Percentiles rank a stretch among this genome's conserved stretches.
Evolutionary conservation across 64 coral and sea anemone species (phyloP).

Genomic region (Hydrozoanthus tunicans): DNA sequence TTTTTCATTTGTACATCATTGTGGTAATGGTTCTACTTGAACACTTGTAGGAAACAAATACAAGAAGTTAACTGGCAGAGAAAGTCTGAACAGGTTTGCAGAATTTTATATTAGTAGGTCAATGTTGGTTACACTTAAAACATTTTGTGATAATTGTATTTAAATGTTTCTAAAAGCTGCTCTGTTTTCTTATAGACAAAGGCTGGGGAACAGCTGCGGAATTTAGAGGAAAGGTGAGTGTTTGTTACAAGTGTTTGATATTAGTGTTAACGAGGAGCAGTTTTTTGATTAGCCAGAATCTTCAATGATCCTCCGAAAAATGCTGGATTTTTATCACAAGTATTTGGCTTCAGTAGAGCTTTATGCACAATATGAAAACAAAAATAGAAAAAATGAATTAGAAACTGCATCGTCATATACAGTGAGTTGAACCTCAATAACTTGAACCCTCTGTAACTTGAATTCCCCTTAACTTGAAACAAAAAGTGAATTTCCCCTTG

Average conservation of each 20-base stretch:
- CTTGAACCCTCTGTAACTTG: no score
- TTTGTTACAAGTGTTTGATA: no score
- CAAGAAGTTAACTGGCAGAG: conserved; percentile 97
- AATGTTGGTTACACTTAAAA: neutral
- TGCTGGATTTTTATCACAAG: no score
- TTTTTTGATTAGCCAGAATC: no score
- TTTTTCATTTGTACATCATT: neutral
- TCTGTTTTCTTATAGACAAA: conserved; percentile 63
- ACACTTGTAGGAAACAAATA: conserved; percentile 66
- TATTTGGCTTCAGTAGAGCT: no score
- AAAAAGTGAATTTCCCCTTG: no score
- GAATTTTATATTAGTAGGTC: neutral
- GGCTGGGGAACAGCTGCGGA: conserved; percentile 80
- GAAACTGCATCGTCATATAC: no score
- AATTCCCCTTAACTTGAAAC: no score
- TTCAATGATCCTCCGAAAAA: no score
- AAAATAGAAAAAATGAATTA: no score
- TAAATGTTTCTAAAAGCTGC: neutral
- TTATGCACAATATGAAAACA: no score
- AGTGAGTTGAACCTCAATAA: no score
- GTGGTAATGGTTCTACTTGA: neutral
- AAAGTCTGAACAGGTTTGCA: conserved; percentile 90
- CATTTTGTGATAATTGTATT: neutral
- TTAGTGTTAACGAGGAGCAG: neutral
- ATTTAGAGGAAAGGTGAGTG: conserved; percentile 88